Conservation (phyloP, 2,888 invertebrate genomes). For the Limnephilus lunatus region DNA sequence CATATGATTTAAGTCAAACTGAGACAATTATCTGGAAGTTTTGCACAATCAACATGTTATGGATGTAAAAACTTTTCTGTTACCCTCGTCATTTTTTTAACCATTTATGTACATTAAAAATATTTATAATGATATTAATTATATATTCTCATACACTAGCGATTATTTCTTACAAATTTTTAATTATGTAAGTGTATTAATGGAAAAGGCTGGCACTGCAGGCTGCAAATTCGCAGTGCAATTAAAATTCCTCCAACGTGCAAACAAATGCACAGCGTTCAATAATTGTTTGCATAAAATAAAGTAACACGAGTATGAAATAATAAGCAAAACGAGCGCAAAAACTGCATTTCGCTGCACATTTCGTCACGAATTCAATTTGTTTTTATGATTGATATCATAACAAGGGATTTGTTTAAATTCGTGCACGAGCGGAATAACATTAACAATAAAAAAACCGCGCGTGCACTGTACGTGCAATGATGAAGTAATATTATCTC, state of each 20-base stretch:
- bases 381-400: constrained; percentile 27
- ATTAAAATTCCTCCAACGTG: constrained; percentile 3
- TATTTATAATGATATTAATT: too few relatives aligned
- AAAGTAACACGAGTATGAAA: neutral
- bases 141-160: too few relatives aligned
- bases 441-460: neutral
- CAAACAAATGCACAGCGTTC: neutral
- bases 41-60: too few relatives aligned
- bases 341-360: neutral
- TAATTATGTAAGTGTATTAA: neutral
- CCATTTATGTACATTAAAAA: too few relatives aligned
- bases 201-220: neutral
- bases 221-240: neutral
- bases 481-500: neutral
- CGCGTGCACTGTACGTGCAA: neutral
- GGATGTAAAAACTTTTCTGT: too few relatives aligned
- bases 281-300: neutral
- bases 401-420: constrained; percentile 5
- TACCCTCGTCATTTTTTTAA: too few relatives aligned
- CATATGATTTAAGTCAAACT: too few relatives aligned
- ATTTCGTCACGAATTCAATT: constrained; percentile 36
- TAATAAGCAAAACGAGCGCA: neutral
- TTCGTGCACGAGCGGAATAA: constrained; percentile 9
- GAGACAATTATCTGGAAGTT: too few relatives aligned
- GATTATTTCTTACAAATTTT: neutral